phyloP scores from a whole-genome alignment of 1,140 invertebrate genomes.

The Ericerus pela region DNA sequence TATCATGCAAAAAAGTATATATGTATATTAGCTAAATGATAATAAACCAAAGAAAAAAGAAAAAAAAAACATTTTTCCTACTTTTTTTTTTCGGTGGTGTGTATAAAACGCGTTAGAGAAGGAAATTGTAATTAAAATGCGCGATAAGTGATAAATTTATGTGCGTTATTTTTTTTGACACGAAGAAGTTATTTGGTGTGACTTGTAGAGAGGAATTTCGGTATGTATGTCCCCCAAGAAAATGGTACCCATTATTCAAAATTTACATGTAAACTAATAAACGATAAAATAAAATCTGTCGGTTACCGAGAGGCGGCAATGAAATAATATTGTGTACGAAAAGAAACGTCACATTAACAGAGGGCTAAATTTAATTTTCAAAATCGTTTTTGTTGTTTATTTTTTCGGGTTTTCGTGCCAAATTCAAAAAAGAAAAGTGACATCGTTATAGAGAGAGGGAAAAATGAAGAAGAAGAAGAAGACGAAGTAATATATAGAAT shows the following conservation, averaged over 20 bases:
- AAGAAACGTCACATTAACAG: constrained; percentile 3
- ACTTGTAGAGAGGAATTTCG: not conserved
- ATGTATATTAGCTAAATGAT: too few relatives aligned
- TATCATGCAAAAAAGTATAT: too few relatives aligned
- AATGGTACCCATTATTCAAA: constrained; percentile 3
- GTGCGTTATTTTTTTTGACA: not conserved
- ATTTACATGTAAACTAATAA: constrained; percentile 12
- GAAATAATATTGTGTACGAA: constrained; percentile 10
- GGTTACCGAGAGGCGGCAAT: constrained; percentile 2
- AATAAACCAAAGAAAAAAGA: too few relatives aligned
- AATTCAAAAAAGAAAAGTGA: not conserved
- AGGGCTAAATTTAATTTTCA: constrained; percentile 9
- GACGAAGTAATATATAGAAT: too few relatives aligned
- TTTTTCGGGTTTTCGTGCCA: not conserved
- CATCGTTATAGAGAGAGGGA: not conserved
- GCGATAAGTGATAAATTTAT: constrained; percentile 10
- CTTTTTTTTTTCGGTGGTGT: too few relatives aligned
- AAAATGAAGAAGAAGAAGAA: too few relatives aligned
- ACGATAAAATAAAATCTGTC: constrained; percentile 11
- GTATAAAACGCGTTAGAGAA: too few relatives aligned
- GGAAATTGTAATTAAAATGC: not conserved
- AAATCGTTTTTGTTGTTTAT: too few relatives aligned
- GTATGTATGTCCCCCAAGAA: not conserved
- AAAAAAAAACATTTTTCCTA: too few relatives aligned
- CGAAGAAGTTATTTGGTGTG: too few relatives aligned